phyloP scores from a whole-genome alignment of 2,113 vertebrate species.

The Rhegmatorhina hoffmannsi region DNA sequence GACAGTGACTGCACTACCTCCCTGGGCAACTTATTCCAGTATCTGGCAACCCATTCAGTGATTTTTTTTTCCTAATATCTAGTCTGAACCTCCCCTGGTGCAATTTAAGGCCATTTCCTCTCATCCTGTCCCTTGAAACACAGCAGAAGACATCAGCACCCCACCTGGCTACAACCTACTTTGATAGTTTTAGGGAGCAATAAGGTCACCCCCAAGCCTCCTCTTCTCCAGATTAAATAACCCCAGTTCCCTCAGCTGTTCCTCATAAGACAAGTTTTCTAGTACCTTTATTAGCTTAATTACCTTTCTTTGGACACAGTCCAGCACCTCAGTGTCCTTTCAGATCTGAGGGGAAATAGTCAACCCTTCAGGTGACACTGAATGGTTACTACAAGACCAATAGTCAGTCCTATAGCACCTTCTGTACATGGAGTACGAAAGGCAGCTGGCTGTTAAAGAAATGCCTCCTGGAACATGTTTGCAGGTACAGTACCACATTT shows the following conservation, averaged over 20 bases:
- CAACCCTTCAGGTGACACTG: not conserved
- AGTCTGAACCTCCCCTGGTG: not conserved
- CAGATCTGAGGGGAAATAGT: not conserved
- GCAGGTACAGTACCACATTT: not conserved
- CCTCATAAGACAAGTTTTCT: not conserved
- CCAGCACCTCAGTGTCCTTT: not conserved
- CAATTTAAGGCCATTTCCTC: not conserved
- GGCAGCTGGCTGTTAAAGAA: not conserved
- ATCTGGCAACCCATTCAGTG: not conserved
- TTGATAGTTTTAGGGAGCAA: not conserved
- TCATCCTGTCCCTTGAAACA: not conserved
- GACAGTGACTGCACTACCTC: not conserved
- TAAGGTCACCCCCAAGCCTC: rapidly evolving
- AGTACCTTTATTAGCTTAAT: not conserved
- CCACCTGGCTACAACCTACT: not conserved
- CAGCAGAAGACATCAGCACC: not conserved
- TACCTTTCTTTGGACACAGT: not conserved
- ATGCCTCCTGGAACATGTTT: not conserved
- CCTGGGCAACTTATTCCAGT: not conserved
- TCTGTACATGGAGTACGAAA: not conserved
- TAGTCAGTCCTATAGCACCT: not conserved
- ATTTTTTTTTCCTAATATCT: not conserved
- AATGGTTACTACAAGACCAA: not conserved
- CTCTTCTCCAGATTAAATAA: not conserved
- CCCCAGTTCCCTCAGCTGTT: not conserved